Conservation (phyloP, 2,113 vertebrate genomes). For the Ellobius talpinus region DNA sequence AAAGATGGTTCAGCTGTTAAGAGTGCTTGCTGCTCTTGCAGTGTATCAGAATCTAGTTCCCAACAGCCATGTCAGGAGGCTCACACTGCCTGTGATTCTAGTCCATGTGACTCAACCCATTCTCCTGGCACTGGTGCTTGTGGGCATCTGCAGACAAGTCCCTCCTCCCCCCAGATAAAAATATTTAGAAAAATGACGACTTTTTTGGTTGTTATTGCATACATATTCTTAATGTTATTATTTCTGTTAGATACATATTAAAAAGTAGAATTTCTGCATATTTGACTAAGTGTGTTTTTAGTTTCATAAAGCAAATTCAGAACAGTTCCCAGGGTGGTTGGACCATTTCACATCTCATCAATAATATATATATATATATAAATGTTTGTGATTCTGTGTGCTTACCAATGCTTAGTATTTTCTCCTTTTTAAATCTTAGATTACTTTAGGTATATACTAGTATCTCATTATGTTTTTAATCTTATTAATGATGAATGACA, state of each 20-base stretch:
- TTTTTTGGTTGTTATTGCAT: neutral
- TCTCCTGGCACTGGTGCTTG: neutral
- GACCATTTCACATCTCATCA: neutral
- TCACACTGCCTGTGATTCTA: too few relatives aligned
- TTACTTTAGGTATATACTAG: neutral
- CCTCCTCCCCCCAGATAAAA: neutral
- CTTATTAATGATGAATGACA: slow-evolving; percentile 30
- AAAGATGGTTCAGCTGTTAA: too few relatives aligned
- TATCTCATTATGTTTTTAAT: slow-evolving; percentile 26
- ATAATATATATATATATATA: neutral
- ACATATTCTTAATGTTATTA: neutral
- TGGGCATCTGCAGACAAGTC: too few relatives aligned
- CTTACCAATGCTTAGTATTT: neutral
- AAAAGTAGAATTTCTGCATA: neutral
- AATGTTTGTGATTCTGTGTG: neutral
- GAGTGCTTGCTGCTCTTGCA: neutral
- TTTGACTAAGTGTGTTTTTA: neutral
- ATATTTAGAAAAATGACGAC: neutral
- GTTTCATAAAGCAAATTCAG: neutral
- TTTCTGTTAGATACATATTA: slow-evolving; percentile 27
- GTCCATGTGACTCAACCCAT: neutral
- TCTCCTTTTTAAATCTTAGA: neutral
- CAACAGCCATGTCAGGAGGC: neutral
- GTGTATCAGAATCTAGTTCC: neutral
- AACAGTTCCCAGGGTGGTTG: neutral